Conservation (phyloP, 2,113 vertebrate genomes). For the Gymnogyps californianus region DNA sequence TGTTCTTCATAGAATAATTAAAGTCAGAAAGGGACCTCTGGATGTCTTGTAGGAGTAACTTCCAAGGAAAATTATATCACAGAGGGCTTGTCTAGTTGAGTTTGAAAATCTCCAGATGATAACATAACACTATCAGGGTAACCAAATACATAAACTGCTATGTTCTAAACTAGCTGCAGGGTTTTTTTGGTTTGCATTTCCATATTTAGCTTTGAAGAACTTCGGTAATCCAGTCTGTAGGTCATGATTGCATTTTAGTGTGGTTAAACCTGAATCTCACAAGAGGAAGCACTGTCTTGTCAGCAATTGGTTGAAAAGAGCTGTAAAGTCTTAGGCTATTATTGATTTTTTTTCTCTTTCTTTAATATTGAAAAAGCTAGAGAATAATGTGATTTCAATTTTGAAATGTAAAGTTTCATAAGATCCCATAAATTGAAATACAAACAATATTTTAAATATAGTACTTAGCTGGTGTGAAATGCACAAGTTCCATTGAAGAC, state of each 20-base stretch:
- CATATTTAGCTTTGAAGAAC: not conserved
- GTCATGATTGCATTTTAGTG: not conserved
- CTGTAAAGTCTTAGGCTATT: not conserved
- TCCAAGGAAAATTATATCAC: not conserved
- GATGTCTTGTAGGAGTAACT: not conserved
- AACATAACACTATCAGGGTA: not conserved
- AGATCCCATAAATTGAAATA: not conserved
- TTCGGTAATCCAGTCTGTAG: not conserved
- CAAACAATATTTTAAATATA: not conserved
- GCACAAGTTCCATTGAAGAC: not conserved
- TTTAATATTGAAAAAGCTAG: not conserved
- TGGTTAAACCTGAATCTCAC: not conserved
- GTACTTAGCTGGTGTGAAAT: not conserved
- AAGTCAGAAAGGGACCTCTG: not conserved
- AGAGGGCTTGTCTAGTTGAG: not conserved
- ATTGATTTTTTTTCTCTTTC: not conserved
- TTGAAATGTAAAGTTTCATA: not conserved
- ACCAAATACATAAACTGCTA: not conserved
- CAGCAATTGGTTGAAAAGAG: not conserved
- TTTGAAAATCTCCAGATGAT: not conserved
- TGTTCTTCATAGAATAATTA: not conserved
- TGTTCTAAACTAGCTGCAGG: not conserved
- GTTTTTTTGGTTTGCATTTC: not conserved
- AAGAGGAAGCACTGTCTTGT: not conserved
- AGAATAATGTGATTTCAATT: not conserved